These are phyloP conservation scores for Nephrotoma guestfalica DNA, from an alignment of 2,888 invertebrate genomes.

Conservation along the genomic window DNA sequence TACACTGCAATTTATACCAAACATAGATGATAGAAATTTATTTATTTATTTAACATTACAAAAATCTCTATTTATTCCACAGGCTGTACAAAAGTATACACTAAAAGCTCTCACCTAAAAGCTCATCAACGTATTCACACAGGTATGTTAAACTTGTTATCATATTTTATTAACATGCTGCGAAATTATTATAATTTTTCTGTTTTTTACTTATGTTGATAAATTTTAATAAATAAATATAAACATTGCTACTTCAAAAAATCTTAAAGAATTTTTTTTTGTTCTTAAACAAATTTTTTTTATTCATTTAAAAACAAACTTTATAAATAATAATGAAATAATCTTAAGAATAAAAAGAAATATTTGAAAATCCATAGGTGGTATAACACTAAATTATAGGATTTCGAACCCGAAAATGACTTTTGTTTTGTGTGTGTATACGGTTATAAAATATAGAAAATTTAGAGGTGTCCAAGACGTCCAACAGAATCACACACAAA, in stretches of 20 bases:
- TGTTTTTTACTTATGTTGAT: neutral
- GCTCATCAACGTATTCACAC: slow-evolving; percentile 97
- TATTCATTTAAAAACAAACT: neutral
- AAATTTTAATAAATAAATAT: slow-evolving; percentile 5
- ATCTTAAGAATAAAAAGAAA: neutral
- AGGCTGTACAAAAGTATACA: slow-evolving; percentile 96
- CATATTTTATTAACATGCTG: slow-evolving; percentile 2
- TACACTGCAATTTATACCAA: neutral
- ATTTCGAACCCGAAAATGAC: neutral
- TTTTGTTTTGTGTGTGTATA: neutral
- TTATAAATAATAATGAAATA: neutral
- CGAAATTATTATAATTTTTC: slow-evolving; percentile 2
- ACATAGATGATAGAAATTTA: neutral
- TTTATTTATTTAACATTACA: neutral
- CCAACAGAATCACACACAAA: neutral
- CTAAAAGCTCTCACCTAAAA: slow-evolving; percentile 94
- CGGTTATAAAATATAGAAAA: neutral
- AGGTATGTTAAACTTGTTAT: slow-evolving; percentile 43
- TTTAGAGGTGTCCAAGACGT: neutral
- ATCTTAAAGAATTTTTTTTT: neutral
- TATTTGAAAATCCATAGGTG: neutral
- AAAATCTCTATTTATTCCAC: slow-evolving; percentile 16
- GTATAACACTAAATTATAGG: neutral
- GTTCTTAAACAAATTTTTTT: neutral
- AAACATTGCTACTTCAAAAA: neutral